Evolutionary conservation across 2,113 vertebrate species (phyloP), one percentile per base, ranked within the genome.

Genomic region (Telmatochromis brichardi): DNA sequence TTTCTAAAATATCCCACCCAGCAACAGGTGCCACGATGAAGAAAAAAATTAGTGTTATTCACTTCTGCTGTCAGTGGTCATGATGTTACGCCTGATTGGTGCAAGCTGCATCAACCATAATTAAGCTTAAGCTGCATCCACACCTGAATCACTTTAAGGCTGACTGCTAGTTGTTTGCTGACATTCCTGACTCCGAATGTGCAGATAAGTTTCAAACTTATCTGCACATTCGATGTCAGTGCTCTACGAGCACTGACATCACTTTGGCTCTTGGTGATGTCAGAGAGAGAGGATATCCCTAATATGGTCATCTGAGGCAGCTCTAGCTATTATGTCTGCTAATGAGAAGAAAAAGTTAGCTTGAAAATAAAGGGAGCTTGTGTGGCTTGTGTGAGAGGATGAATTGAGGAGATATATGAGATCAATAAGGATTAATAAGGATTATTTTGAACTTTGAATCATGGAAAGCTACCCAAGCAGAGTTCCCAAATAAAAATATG

Each of bases 21-120:
- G 9, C 10, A 21, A 65, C 33, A 65, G 60, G 33, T 65, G 33
- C 60, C 60, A 65, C 0, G 10, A 37, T 65, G 33, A 37, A 37
- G 33, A 65, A 37, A 21, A 8, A 7, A 65, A 37, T 0, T 7
- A 0, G 10, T n/a, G 10, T 13, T 65, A 37, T 37, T 65, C 3
- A 65, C 60, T 37, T 37, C 33, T n/a, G 19, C 60, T 65, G 19
- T 5, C 31, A 65, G 31, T 65, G 31, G 31, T 65, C 60, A 65
- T n/a, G 1, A 65, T 65, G 19, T 65, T 37, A 37, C 4, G 2
- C 60, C 33, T 65, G 19, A 65, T 13, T 12, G 19, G 19, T 68
- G 63, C 1, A 19, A 76, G 71, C 45, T 50, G 9, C 71, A 76
- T 19, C 23, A 50, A 50, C 42, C 71, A 50, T 50, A 50, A 76